These are phyloP conservation scores for Hemicordylus capensis DNA, from an alignment of 2,113 vertebrate species.

Conservation along the genomic window DNA sequence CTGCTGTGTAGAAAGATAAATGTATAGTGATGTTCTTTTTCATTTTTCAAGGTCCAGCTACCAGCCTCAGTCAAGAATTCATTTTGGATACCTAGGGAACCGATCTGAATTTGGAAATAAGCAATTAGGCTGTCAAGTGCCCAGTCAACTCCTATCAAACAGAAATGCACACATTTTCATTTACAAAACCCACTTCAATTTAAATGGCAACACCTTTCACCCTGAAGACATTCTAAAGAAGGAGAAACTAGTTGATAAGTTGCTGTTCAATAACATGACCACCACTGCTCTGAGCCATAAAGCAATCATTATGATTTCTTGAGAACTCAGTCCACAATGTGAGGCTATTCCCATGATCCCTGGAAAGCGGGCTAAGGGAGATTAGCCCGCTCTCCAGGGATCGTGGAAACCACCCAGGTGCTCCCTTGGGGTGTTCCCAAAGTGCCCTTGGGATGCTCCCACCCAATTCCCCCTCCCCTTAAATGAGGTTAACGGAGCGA, in stretches of 20 bases:
- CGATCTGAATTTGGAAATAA: neutral
- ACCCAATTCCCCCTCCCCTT: no score
- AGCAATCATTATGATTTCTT: neutral
- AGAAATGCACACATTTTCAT: neutral
- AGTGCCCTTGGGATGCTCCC: no score
- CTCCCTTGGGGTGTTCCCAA: no score
- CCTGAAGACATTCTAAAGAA: neutral
- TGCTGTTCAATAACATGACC: neutral
- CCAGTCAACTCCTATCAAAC: neutral
- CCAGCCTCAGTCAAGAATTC: neutral
- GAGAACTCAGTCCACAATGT: neutral
- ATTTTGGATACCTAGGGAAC: neutral
- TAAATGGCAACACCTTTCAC: neutral
- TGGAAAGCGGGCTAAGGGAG: no score
- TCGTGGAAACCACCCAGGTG: no score
- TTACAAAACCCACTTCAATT: slow-evolving; percentile 3
- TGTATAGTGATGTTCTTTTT: neutral
- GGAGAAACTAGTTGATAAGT: neutral
- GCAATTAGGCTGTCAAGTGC: neutral
- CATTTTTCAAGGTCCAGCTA: neutral
- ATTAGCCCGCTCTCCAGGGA: no score
- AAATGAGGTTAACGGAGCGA: no score
- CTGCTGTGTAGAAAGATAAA: neutral
- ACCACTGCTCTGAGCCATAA: neutral
- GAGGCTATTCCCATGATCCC: no score